Base-by-base conservation (phyloP, 1,140 invertebrate genomes). In the Apis laboriosa region DNA sequence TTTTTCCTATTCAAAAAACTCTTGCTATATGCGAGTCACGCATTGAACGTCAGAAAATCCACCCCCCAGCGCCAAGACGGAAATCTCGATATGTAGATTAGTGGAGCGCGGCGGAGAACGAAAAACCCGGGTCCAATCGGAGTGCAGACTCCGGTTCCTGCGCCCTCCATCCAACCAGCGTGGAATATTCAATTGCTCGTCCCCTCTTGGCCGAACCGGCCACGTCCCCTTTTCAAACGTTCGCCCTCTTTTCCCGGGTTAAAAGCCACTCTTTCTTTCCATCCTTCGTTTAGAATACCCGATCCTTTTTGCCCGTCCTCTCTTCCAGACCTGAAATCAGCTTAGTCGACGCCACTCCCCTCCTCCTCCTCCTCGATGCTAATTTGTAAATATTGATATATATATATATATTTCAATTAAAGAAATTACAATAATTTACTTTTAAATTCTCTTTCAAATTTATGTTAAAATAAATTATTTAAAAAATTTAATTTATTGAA, bases 61-160 rank as follows among this genome's bases (percentile, higher is more conserved):
- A 43, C 21, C 53, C 51, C 5, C 51, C 2, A 34, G 21, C 51
- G 61, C n/a, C 61, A 66, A 74, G 43, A 68, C 80, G 80, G 74
- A 82, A 82, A 82, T 82, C 80, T 82, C 80, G 80, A 82, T 82
- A 82, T 82, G 80, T 56, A 77, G 74, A 82, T 82, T 68, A 82
- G 53, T 70, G 24, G 74, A 82, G 43, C 49, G 24, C 34, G 34
- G 34, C 49, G 9, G 13, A 15, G 55, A 58, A 66, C 80, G 55
- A 77, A 56, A 77, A 76, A 43, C 0, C 28, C 55, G 15, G 43
- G 21, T 13, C 64, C 63, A 77, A 82, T 77, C 73, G 63, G 64
- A 82, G 73, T 77, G 73, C 73, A 55, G 64, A 61, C 55, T 60
- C 56, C 80, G 80, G 63, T 77, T 67, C 49, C 61, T 19, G 74